Conservation (phyloP, 2,113 vertebrate species). For the Neotragus moschatus region DNA sequence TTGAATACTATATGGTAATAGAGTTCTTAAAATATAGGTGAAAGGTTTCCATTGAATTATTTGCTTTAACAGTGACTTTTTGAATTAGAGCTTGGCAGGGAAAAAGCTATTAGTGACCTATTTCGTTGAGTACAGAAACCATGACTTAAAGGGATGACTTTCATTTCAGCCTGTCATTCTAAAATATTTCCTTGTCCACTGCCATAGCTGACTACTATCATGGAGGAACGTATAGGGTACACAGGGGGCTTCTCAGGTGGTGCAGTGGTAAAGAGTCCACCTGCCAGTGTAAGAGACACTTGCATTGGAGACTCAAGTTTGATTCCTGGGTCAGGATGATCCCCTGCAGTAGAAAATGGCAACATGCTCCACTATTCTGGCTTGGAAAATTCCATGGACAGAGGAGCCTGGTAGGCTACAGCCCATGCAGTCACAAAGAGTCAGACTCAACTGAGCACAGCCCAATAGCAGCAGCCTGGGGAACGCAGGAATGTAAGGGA, state of each 20-base stretch:
- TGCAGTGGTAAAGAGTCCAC: neutral
- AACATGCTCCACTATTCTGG: neutral
- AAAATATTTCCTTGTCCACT: neutral
- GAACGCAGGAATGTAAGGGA: neutral
- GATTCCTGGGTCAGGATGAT: neutral
- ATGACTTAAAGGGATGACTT: neutral
- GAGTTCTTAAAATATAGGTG: neutral
- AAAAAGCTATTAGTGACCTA: neutral
- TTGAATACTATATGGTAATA: neutral
- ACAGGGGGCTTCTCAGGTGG: neutral
- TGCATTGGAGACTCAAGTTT: neutral
- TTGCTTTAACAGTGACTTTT: neutral
- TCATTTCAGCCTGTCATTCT: neutral
- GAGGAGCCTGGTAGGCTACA: neutral
- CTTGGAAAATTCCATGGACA: neutral
- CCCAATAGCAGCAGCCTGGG: neutral
- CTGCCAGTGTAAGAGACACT: neutral
- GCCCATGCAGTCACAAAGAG: neutral
- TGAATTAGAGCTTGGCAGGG: neutral
- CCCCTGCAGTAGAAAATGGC: neutral
- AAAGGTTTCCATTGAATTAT: neutral
- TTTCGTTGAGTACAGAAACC: neutral
- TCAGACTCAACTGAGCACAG: neutral
- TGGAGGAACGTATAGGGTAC: neutral
- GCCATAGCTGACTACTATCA: neutral